Percentiles rank a stretch among this genome's conserved stretches.
phyloP scores from a whole-genome alignment of 1,140 invertebrate species.

The Tetramorium simillimum region DNA sequence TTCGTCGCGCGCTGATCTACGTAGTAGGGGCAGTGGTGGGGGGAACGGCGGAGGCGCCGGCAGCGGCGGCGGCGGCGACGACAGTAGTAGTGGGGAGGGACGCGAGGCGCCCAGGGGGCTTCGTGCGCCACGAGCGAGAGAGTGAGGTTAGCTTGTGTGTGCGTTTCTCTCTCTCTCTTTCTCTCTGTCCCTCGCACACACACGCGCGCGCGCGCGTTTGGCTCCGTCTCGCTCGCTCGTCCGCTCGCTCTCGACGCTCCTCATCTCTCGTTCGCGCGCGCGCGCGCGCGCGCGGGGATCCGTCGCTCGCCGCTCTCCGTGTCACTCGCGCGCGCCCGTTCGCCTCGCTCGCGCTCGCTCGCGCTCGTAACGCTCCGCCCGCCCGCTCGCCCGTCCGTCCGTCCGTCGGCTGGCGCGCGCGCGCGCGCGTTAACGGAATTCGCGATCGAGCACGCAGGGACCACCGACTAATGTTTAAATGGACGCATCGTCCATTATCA shows the following conservation, averaged over 20 bases:
- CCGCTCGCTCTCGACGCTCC: neutral
- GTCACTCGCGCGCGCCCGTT: neutral
- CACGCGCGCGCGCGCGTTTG: conserved; percentile 41
- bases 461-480: conserved; percentile 92
- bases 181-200: conserved; percentile 50
- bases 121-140: conserved; percentile 59
- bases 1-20: conserved; percentile 66
- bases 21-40: conserved; percentile 34
- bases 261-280: too few species aligned
- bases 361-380: neutral
- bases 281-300: neutral
- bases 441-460: conserved; percentile 80
- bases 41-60: neutral
- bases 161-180: conserved; percentile 55
- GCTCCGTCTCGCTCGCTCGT: neutral
- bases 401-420: conserved; percentile 71
- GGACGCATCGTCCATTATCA: conserved; percentile 99
- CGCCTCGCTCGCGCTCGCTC: neutral
- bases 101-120: conserved; percentile 39
- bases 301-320: neutral
- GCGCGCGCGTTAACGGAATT: conserved; percentile 81
- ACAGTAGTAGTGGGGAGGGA: neutral
- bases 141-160: conserved; percentile 68
- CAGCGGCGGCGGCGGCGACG: neutral
- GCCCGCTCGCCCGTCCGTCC: conserved; percentile 39